Evolutionary conservation across 2,888 invertebrate genomes (phyloP).

Genomic region (Stenoptilia bipunctidactyla): DNA sequence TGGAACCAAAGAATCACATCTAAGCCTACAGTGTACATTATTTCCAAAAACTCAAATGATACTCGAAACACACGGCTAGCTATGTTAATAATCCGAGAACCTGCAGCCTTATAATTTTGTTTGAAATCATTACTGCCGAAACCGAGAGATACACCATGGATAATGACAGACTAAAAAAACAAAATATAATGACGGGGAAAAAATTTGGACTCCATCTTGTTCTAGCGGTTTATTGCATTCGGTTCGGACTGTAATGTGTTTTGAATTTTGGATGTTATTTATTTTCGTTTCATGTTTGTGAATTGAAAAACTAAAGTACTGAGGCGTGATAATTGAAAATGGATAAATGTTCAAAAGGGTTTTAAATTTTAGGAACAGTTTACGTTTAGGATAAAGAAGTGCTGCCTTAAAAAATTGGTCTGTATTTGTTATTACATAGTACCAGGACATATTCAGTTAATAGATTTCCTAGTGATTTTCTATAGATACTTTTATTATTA

Average conservation of each 20-base stretch:
- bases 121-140: slow-evolving; percentile 55
- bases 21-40: slow-evolving; percentile 17
- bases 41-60: slow-evolving; percentile 42
- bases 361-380: too few species aligned
- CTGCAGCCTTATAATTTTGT: slow-evolving; percentile 54
- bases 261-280: slow-evolving; percentile 16
- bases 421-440: too few species aligned
- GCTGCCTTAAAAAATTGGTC: too few species aligned
- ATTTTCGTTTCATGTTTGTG: slow-evolving; percentile 8
- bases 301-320: too few species aligned
- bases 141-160: slow-evolving; percentile 36
- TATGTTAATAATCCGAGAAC: slow-evolving; percentile 55
- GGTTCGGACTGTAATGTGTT: neutral
- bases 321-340: too few species aligned
- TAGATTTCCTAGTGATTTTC: too few species aligned
- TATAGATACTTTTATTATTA: too few species aligned
- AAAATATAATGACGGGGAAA: slow-evolving; percentile 41
- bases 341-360: too few species aligned
- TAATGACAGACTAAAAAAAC: slow-evolving; percentile 47
- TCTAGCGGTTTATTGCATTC: slow-evolving; percentile 26
- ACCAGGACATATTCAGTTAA: too few species aligned
- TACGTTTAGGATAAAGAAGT: too few species aligned
- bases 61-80: slow-evolving; percentile 40
- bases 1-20: neutral
- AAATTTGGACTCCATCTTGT: slow-evolving; percentile 34